Conservation (phyloP, 2,113 vertebrate genomes). For the Dascyllus trimaculatus region DNA sequence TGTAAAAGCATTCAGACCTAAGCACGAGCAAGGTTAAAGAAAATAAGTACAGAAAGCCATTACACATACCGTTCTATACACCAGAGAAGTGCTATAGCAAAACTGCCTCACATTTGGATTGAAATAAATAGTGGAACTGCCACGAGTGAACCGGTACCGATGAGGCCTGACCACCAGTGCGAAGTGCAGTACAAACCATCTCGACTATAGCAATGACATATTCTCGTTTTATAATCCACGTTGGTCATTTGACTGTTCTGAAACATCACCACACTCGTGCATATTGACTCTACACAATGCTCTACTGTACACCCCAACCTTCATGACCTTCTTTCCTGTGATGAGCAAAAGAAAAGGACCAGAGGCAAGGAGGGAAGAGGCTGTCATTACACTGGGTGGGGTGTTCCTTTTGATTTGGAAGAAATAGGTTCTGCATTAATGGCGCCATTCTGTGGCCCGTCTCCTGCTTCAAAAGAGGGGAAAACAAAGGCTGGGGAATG, state of each 20-base stretch:
- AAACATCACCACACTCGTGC: slow-evolving; percentile 14
- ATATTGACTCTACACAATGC: slow-evolving; percentile 27
- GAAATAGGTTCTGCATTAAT: slow-evolving; percentile 81
- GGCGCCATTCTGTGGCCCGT: slow-evolving; percentile 67
- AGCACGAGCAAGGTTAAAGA: neutral
- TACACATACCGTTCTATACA: too few species aligned
- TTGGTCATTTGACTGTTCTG: neutral
- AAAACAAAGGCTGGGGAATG: slow-evolving; percentile 72
- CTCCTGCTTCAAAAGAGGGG: slow-evolving; percentile 63
- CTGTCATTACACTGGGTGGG: slow-evolving; percentile 59
- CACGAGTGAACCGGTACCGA: neutral
- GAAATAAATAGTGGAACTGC: neutral
- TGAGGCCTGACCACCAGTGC: neutral
- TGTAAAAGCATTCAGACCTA: neutral
- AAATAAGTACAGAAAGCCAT: neutral
- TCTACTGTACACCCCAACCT: slow-evolving; percentile 35
- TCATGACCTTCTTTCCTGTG: slow-evolving; percentile 63
- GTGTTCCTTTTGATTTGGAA: slow-evolving; percentile 75
- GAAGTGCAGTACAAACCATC: neutral
- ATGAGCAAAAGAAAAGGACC: slow-evolving; percentile 64
- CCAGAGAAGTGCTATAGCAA: neutral
- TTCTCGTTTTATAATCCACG: neutral
- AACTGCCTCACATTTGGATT: neutral
- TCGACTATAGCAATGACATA: neutral
- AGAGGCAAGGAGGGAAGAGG: slow-evolving; percentile 57